Base-by-base conservation (phyloP, 1,140 invertebrate genomes). In the Pseudomyrmex cubaensis region DNA sequence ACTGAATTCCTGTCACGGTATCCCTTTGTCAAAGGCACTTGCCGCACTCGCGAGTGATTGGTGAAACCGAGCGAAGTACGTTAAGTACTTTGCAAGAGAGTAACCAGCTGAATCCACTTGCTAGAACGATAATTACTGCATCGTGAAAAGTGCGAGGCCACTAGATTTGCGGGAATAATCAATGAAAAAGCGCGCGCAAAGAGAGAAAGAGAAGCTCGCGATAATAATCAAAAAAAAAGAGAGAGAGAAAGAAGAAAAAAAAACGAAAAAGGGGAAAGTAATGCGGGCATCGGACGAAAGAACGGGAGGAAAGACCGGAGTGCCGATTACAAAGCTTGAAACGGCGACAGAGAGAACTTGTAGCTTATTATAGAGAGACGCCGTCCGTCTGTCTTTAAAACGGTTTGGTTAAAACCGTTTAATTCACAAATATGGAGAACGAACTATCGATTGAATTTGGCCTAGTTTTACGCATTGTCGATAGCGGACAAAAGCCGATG, bases 91-190 rank as follows among this genome's bases (percentile, higher is more conserved):
- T 22, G 20, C 4, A 76, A 83, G 17, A 57, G 57, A 74, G n/a
- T 74, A 64, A 83, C 59, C 80, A 59, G 22, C 62, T 54, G 85
- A 87, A 87, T 85, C 61, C 76, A 62, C 64, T 85, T 56, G 62
- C 64, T 56, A 59, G 20, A 17, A 17, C 52, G 62, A 77, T 87
- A 85, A 87, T 87, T 87, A 82, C 62, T 56, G 63, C 22, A 35
- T n/a, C 59, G 35, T 22, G 48, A 83, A 87, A 57, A 69, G 50
- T 67, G 50, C 54, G 44, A 77, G 48, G 46, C 52, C 46, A 13
- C 15, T 44, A 20, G 52, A 85, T 73, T 84, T 78, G 50, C 56
- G 56, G 22, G 57, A 78, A 78, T 77, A 77, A 77, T 83, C 82
- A 48, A 83, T 83, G 62, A 66, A 83, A 83, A 74, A 35, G 15